phyloP scores from a whole-genome alignment of 1,140 invertebrate genomes.

The Palaemon carinicauda region DNA sequence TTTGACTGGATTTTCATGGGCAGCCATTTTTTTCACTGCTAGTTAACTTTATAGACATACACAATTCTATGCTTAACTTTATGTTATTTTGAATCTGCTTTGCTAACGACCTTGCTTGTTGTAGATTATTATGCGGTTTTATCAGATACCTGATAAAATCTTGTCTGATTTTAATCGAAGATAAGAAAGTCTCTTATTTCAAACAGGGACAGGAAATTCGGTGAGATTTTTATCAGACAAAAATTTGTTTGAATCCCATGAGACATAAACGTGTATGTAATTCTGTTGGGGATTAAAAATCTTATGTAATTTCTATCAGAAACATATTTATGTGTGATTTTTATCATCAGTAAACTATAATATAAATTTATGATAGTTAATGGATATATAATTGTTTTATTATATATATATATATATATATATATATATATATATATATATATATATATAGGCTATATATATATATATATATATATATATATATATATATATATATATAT shows the following conservation, averaged over 20 bases:
- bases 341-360: neutral
- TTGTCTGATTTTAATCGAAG: too few relatives aligned
- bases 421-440: conserved; percentile 17
- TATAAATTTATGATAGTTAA: neutral
- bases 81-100: neutral
- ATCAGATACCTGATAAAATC: too few relatives aligned
- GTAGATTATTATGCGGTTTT: too few relatives aligned
- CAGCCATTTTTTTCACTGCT: too few relatives aligned
- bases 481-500: neutral
- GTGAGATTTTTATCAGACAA: neutral
- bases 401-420: conserved; percentile 18
- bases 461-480: neutral
- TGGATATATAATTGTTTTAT: too few relatives aligned
- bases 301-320: neutral
- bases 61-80: too few relatives aligned
- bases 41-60: too few relatives aligned
- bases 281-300: neutral
- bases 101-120: too few relatives aligned
- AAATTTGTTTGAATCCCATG: conserved; percentile 17
- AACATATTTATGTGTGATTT: neutral
- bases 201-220: too few relatives aligned
- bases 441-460: neutral
- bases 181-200: too few relatives aligned
- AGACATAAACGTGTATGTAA: conserved; percentile 16
- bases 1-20: too few relatives aligned